Conservation (phyloP, 2,797 vertebrate genomes). For the Acipenser ruthenus region DNA sequence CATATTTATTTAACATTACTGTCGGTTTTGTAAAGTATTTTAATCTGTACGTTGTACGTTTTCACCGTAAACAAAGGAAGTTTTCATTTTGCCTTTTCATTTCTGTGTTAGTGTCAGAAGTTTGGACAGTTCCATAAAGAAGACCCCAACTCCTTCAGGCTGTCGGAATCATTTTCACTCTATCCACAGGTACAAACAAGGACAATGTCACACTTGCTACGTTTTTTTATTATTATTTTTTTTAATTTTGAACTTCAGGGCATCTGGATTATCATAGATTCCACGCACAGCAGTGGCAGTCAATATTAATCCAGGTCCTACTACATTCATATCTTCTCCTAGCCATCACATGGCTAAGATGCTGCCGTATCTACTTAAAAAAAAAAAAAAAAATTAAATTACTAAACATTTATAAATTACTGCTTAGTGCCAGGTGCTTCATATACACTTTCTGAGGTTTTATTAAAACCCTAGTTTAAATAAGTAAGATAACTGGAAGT, state of each 20-base stretch:
- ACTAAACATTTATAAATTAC: neutral
- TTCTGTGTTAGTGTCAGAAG: slow-evolving; percentile 85
- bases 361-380: neutral
- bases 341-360: slow-evolving; percentile 14
- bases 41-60: neutral
- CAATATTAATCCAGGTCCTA: too few species aligned
- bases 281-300: too few species aligned
- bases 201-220: neutral
- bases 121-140: slow-evolving; percentile 97
- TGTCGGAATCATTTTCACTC: slow-evolving; percentile 92
- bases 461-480: neutral
- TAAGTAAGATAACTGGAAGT: neutral
- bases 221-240: too few species aligned
- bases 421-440: neutral
- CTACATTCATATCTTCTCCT: too few species aligned
- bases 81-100: neutral
- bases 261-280: too few species aligned
- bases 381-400: too few species aligned
- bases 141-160: slow-evolving; percentile 82
- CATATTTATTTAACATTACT: neutral
- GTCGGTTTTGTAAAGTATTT: neutral
- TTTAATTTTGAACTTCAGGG: too few species aligned
- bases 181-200: slow-evolving; percentile 82
- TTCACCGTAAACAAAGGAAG: neutral
- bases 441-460: neutral